phyloP scores from a whole-genome alignment of 1,140 invertebrate genomes.

The Drosophila pachea region DNA sequence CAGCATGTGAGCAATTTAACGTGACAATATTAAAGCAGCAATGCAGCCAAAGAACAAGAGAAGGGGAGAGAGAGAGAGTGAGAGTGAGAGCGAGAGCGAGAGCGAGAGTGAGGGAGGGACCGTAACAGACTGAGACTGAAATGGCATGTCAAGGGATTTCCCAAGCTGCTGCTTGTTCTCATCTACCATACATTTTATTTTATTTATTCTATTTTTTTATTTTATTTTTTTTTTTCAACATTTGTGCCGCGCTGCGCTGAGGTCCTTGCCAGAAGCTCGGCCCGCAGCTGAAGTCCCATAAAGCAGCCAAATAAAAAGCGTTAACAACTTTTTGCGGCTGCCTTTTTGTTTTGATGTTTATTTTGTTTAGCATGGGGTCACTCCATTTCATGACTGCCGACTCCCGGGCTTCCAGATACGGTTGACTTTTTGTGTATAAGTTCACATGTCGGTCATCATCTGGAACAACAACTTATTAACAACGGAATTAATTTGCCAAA shows the following conservation, averaged over 20 bases:
- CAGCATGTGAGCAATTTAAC: neutral
- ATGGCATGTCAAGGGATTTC: neutral
- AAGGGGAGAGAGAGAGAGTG: neutral
- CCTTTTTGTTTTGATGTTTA: slow-evolving; percentile 3
- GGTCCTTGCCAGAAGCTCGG: slow-evolving; percentile 8
- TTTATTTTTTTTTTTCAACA: neutral
- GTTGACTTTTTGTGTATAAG: slow-evolving; percentile 30
- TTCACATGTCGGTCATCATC: slow-evolving; percentile 26
- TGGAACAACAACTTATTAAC: slow-evolving; percentile 58
- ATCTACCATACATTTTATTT: neutral
- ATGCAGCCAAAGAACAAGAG: neutral
- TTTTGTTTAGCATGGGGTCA: slow-evolving; percentile 3
- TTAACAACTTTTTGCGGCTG: slow-evolving; percentile 4
- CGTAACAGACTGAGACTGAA: neutral
- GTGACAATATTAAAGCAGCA: slow-evolving; percentile 10
- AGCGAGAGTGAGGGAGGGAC: neutral
- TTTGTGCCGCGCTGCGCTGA: neutral
- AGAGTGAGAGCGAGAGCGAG: neutral
- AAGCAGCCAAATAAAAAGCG: slow-evolving; percentile 8
- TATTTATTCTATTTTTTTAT: neutral
- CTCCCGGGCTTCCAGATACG: slow-evolving; percentile 22
- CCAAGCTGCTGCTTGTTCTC: neutral
- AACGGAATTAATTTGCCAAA: slow-evolving; percentile 43
- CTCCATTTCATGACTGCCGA: slow-evolving; percentile 16
- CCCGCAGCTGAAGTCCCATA: slow-evolving; percentile 11